Evolutionary conservation across 2,113 vertebrate species (phyloP), one percentile per base, ranked within the genome.

Genomic region (Nymphicus hollandicus): DNA sequence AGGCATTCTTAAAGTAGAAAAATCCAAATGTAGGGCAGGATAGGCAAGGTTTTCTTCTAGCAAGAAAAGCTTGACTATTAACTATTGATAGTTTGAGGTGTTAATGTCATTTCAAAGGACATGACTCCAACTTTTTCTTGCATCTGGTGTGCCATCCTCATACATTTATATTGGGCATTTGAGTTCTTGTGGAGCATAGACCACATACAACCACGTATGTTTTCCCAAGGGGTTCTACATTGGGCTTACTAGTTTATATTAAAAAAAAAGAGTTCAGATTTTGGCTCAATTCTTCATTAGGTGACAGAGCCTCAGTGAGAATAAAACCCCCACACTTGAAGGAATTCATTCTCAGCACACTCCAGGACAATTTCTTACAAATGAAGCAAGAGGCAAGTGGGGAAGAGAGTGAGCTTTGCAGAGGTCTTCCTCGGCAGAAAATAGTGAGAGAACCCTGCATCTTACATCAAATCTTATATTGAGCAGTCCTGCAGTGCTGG

Each of bases 141-240:
- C 31, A 7, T 3, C 3, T 8, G 25, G 4, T 2, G 11, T 29
- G 17, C n/a, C 3, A 0, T 2, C 11, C 29, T 5, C 61, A 10
- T 2, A 15, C 15, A 5, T 29, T n/a, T 13, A 44, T 18, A 17
- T 8, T 31, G 37, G 15, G 14, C 7, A 8, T 22, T 22, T 31
- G 37, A 44, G 49, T 12, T 25, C 31, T 39, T 31, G 55, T 14
- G 65, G 55, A 37, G 16, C 27, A 23, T 35, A 37, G 22, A 4
- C n/a, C n/a, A 71, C 6, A 3, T 6, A 8, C 17, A 80, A 16
- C 23, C 7, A 7, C 0, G 7, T 22, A 7, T 58, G 13, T 23
- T 58, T 58, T 58, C 56, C 22, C 22, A 58, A n/a, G 56, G 56
- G 20, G 56, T n/a, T n/a, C 33, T 35, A 58, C 20, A 15, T 23